These are phyloP conservation scores for Cariama cristata DNA, from an alignment of 2,113 vertebrate species.

Conservation along the genomic window DNA sequence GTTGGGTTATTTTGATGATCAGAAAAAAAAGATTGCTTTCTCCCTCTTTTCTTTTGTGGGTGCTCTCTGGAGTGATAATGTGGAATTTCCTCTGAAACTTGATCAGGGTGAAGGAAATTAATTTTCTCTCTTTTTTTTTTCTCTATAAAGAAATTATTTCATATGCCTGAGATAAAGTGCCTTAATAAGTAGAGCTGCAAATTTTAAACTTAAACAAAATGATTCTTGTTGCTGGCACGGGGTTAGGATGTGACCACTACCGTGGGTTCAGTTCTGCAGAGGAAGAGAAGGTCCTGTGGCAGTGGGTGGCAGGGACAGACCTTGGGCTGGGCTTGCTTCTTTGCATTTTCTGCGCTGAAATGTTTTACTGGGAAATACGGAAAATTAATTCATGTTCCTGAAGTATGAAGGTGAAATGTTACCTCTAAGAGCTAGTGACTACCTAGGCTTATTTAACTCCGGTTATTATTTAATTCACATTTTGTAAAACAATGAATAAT, in stretches of 20 bases:
- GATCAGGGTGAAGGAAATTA: neutral
- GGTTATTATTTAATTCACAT: neutral
- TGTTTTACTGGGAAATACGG: neutral
- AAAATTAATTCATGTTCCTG: neutral
- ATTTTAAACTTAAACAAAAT: neutral
- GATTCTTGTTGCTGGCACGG: rapidly evolving
- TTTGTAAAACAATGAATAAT: neutral
- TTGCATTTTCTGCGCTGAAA: neutral
- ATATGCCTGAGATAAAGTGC: neutral
- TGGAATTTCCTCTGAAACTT: constrained; percentile 50
- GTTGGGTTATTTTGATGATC: neutral
- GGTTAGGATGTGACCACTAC: rapidly evolving
- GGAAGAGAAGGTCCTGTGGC: rapidly evolving
- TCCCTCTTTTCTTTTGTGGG: neutral
- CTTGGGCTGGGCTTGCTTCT: neutral
- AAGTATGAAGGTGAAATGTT: neutral
- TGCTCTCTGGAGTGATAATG: neutral
- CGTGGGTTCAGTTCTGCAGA: neutral
- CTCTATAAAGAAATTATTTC: neutral
- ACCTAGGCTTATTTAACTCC: neutral
- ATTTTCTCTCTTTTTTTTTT: neutral
- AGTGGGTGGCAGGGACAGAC: neutral
- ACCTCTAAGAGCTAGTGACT: neutral
- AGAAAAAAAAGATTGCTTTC: neutral
- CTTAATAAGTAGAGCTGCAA: neutral